A percentile compares a stretch with the other conserved stretches of the same genome.
These are phyloP conservation scores for Rhegmatorhina hoffmannsi DNA, from an alignment of 2,113 vertebrate species.

Conservation along the genomic window DNA sequence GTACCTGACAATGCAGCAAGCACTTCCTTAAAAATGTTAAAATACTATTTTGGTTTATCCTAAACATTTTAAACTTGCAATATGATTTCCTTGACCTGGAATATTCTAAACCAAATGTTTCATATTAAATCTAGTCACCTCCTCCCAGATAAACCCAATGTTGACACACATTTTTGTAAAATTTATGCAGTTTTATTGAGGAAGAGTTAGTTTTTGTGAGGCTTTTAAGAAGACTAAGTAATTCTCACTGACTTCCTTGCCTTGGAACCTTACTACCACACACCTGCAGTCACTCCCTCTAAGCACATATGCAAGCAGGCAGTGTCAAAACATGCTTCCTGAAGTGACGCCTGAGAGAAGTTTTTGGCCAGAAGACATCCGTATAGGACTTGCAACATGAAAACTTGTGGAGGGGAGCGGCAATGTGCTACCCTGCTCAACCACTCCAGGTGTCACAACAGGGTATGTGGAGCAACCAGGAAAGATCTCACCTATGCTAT, in stretches of 20 bases:
- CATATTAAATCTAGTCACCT: background rate
- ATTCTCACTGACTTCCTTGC: background rate
- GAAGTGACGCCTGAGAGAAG: background rate
- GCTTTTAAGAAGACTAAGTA: background rate
- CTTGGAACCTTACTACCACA: background rate
- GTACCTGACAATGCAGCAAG: background rate
- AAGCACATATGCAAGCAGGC: background rate
- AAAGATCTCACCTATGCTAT: background rate
- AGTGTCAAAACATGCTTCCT: conserved; percentile 23
- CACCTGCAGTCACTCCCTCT: background rate
- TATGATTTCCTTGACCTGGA: background rate
- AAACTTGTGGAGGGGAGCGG: accelerated
- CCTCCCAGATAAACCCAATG: background rate
- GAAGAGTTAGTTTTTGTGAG: background rate
- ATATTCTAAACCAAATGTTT: background rate
- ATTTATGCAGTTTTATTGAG: background rate
- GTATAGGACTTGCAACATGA: background rate
- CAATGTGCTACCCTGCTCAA: accelerated
- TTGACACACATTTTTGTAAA: background rate
- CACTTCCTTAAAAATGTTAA: background rate
- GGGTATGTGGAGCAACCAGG: background rate
- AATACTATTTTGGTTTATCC: background rate
- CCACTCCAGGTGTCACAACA: accelerated
- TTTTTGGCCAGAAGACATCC: background rate
- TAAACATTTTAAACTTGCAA: background rate